Conservation (phyloP, 2,113 vertebrate species). For the Echinops telfairi region DNA sequence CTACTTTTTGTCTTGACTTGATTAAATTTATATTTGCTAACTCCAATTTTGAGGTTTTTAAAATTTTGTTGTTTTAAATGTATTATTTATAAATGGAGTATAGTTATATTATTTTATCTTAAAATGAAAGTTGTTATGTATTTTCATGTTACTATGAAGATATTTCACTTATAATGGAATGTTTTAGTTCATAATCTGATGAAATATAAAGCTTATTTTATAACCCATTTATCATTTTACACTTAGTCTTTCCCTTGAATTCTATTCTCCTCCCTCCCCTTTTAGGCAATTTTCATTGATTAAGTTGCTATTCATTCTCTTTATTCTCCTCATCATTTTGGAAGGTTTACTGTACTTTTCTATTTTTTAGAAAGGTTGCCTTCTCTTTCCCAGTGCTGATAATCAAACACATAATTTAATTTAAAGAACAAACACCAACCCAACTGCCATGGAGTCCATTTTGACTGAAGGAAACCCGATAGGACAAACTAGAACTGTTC, state of each 20-base stretch:
- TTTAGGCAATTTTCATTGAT: background rate
- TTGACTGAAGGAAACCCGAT: too few relatives aligned
- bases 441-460: too few relatives aligned
- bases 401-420: too few relatives aligned
- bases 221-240: background rate
- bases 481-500: too few relatives aligned
- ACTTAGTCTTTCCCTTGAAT: background rate
- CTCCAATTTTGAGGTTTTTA: background rate
- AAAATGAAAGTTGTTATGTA: background rate
- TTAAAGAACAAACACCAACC: too few relatives aligned
- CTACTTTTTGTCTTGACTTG: background rate
- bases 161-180: background rate
- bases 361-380: too few relatives aligned
- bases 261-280: background rate
- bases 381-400: too few relatives aligned
- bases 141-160: slow-evolving; percentile 7
- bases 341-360: background rate
- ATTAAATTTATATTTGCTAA: slow-evolving; percentile 24
- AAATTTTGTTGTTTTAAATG: background rate
- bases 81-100: background rate
- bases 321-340: background rate
- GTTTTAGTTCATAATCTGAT: background rate
- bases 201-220: background rate
- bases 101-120: too few relatives aligned
- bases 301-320: background rate